A percentile compares a stretch with the other conserved stretches of the same genome.
These are phyloP conservation scores for Phalacrocorax aristotelis DNA, from an alignment of 2,113 vertebrate species.

Conservation along the genomic window DNA sequence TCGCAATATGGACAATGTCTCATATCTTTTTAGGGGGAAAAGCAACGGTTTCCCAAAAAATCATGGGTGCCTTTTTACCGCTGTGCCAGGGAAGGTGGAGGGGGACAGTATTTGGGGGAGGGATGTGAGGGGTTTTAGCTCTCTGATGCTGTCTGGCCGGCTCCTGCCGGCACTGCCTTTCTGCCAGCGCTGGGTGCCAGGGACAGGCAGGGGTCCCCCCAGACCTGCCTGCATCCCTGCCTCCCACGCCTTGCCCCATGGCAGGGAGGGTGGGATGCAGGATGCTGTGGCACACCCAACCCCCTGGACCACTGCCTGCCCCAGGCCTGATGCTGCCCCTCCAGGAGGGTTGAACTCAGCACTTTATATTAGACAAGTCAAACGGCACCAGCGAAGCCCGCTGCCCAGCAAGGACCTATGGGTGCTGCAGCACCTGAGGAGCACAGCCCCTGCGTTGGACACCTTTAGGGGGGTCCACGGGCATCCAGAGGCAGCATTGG, in stretches of 20 bases:
- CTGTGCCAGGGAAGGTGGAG: background rate
- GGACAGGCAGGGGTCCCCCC: background rate
- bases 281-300: background rate
- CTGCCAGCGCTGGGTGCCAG: background rate
- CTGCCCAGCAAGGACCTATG: background rate
- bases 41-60: slow-evolving; percentile 23
- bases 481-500: background rate
- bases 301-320: background rate
- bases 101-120: background rate
- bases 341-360: slow-evolving; percentile 22
- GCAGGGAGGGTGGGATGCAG: background rate
- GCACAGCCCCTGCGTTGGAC: background rate
- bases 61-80: slow-evolving; percentile 35
- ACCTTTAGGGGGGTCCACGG: background rate
- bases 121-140: background rate
- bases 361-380: slow-evolving; percentile 42
- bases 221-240: background rate
- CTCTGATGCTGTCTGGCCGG: background rate
- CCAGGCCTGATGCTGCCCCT: background rate
- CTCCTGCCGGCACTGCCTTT: background rate
- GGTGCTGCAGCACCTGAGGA: background rate
- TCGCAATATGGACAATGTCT: background rate
- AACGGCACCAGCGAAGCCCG: background rate
- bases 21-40: background rate
- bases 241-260: background rate